Evolutionary conservation across 2,888 invertebrate species (phyloP).

Genomic region (Pseudanteris insignis): DNA sequence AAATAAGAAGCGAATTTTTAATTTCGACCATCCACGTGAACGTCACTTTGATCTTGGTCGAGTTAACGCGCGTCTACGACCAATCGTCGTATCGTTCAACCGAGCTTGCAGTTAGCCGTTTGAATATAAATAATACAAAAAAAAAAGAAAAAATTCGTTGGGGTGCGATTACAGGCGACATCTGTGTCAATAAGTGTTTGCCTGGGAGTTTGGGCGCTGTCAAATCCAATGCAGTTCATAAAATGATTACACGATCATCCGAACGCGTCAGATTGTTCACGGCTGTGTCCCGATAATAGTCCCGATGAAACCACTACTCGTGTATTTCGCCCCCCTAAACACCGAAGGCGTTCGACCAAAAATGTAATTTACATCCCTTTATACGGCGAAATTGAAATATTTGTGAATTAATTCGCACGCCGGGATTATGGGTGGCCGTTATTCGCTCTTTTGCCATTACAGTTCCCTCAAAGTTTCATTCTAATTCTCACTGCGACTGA

Average conservation of each 20-base stretch:
- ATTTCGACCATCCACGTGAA: too few species aligned
- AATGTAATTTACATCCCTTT: constrained; percentile 67
- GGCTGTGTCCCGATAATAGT: constrained; percentile 18
- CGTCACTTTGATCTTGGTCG: too few species aligned
- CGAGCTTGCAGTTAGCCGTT: too few species aligned
- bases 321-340: constrained; percentile 33
- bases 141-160: too few species aligned
- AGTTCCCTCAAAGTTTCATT: constrained; percentile 42
- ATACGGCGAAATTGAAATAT: constrained; percentile 66
- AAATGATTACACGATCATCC: constrained; percentile 59
- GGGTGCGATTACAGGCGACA: constrained; percentile 58
- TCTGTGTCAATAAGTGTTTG: constrained; percentile 65
- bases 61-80: too few species aligned
- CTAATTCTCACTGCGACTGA: constrained; percentile 22
- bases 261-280: constrained; percentile 27
- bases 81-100: too few species aligned
- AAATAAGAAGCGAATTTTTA: too few species aligned
- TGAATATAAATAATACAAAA: constrained; percentile 7
- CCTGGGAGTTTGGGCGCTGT: constrained; percentile 45
- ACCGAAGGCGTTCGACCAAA: constrained; percentile 63
- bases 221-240: constrained; percentile 64
- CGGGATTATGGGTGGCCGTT: constrained; percentile 60
- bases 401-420: constrained; percentile 64
- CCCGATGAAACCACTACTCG: constrained; percentile 34
- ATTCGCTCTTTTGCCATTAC: constrained; percentile 49